A percentile compares a stretch with the other conserved stretches of the same genome.
phyloP scores from a whole-genome alignment of 2,888 invertebrate genomes.

The Colletes collaris region DNA sequence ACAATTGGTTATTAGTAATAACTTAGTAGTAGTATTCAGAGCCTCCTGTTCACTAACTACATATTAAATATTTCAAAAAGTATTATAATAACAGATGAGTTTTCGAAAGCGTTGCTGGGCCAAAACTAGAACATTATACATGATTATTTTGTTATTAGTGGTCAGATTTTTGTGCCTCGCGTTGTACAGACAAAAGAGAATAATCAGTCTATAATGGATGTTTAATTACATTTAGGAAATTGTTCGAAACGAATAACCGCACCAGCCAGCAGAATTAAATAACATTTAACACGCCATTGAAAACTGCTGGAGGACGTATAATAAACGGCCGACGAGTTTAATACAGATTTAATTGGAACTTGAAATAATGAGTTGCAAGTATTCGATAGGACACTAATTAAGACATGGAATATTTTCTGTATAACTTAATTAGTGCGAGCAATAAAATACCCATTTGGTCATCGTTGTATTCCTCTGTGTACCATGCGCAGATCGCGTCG shows the following conservation, averaged over 20 bases:
- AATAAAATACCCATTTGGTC: neutral
- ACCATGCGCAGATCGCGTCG: neutral
- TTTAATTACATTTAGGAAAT: slow-evolving; percentile 12
- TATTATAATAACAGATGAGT: no score
- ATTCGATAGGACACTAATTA: neutral
- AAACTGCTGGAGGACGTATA: neutral
- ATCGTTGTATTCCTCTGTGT: neutral
- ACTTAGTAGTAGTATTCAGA: no score
- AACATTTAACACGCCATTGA: slow-evolving; percentile 5
- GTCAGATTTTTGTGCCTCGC: slow-evolving; percentile 1
- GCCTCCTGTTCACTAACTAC: no score
- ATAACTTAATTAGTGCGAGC: neutral
- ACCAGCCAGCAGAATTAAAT: slow-evolving; percentile 1
- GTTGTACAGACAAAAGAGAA: neutral
- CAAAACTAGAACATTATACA: no score
- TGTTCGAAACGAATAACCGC: neutral
- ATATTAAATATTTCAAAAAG: no score
- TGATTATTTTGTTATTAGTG: no score
- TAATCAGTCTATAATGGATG: slow-evolving; percentile 1
- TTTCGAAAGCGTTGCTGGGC: no score
- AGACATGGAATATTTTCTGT: neutral
- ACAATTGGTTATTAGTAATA: no score
- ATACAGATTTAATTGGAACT: slow-evolving; percentile 9
- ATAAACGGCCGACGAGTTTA: neutral
- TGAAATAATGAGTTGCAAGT: neutral